phyloP scores from a whole-genome alignment of 2,797 vertebrate genomes.

The Tapera naevia region DNA sequence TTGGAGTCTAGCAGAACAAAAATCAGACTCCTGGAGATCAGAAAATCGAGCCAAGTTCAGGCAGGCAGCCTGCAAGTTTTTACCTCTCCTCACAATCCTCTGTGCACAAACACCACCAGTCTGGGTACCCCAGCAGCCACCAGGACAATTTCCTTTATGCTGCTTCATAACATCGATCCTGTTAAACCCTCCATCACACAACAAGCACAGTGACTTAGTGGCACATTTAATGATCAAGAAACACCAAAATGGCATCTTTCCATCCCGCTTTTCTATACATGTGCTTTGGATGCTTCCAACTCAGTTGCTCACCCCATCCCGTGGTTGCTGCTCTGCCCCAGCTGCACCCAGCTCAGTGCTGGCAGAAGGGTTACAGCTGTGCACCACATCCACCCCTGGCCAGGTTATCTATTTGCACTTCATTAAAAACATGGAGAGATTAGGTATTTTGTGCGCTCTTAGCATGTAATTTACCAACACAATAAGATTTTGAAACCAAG shows the following conservation, averaged over 20 bases:
- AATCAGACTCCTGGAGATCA: background rate
- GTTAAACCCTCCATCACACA: background rate
- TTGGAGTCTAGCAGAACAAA: background rate
- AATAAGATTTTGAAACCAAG: background rate
- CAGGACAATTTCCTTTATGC: background rate
- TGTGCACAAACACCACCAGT: background rate
- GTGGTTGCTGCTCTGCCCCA: background rate
- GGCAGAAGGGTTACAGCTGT: background rate
- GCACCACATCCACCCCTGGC: rapidly evolving
- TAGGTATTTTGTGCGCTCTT: background rate
- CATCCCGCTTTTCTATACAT: rapidly evolving
- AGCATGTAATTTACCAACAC: background rate
- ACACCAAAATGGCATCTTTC: background rate
- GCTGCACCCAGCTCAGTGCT: background rate
- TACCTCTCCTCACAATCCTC: background rate
- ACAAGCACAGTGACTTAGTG: rapidly evolving
- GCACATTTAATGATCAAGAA: background rate
- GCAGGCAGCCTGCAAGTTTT: background rate
- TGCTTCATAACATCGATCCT: background rate
- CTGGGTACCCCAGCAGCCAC: rapidly evolving
- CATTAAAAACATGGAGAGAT: background rate
- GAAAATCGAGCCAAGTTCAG: background rate
- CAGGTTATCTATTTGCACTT: background rate
- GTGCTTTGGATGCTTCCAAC: background rate
- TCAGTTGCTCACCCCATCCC: rapidly evolving